Evolutionary conservation across 2,113 vertebrate genomes (phyloP).

Genomic region (Platysternon megacephalum): DNA sequence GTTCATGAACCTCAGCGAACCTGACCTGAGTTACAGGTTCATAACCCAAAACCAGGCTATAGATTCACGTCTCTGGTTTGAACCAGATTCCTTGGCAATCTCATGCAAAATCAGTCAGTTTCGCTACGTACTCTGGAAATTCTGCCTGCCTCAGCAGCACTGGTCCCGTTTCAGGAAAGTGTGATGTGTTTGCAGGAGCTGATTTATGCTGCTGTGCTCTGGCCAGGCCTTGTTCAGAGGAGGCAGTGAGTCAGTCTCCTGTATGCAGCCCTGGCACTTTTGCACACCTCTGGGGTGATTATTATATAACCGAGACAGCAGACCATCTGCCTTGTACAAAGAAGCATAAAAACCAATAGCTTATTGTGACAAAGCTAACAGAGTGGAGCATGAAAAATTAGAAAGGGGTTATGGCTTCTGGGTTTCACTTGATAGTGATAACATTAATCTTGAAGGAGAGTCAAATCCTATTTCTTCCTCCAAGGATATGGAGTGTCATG

Average conservation of each 20-base stretch:
- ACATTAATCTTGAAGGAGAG: background rate
- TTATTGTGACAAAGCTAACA: background rate
- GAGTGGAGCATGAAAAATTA: background rate
- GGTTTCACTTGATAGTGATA: background rate
- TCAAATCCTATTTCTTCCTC: background rate
- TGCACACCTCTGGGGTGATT: background rate
- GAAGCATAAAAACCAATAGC: background rate
- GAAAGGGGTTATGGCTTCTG: background rate
- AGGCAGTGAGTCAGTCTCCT: background rate
- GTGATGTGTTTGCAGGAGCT: background rate
- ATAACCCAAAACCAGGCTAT: accelerated
- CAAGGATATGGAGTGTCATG: background rate
- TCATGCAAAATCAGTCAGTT: background rate
- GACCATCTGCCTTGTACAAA: background rate
- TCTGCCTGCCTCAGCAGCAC: background rate
- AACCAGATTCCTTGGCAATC: background rate
- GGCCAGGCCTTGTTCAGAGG: accelerated
- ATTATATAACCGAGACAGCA: accelerated
- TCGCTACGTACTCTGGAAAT: background rate
- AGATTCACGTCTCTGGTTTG: accelerated
- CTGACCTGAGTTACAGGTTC: accelerated
- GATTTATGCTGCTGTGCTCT: background rate
- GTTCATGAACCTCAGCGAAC: background rate
- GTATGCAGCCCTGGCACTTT: background rate
- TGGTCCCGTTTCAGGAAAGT: background rate